Percentiles rank a stretch among this genome's conserved stretches.
These are phyloP conservation scores for Cheilosia vulpina DNA, from an alignment of 2,888 invertebrate genomes.

Conservation along the genomic window DNA sequence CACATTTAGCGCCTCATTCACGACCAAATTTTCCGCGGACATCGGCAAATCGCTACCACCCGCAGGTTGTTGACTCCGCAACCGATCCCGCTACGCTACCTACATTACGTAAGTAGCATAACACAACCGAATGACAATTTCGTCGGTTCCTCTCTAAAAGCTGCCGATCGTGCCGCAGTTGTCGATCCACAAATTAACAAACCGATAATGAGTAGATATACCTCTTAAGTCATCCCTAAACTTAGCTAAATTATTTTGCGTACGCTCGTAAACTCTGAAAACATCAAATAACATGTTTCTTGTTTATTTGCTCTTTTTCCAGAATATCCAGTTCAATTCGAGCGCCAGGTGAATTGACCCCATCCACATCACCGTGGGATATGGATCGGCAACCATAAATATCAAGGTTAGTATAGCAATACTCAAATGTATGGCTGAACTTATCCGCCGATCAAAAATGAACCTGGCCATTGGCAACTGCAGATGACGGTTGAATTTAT, in stretches of 20 bases:
- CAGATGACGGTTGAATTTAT: slow-evolving; percentile 18
- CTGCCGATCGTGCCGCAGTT: background rate
- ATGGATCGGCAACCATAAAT: slow-evolving; percentile 43
- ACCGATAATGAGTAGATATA: background rate
- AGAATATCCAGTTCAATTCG: slow-evolving; percentile 45
- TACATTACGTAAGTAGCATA: too few relatives aligned
- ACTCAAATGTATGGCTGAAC: background rate
- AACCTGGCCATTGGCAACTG: background rate
- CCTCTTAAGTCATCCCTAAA: background rate
- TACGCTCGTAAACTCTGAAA: background rate
- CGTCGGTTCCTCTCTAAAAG: background rate
- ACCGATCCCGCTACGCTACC: too few relatives aligned
- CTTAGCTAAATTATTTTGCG: background rate
- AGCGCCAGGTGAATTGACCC: slow-evolving; percentile 23
- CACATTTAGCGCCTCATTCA: too few relatives aligned
- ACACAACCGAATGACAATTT: too few relatives aligned
- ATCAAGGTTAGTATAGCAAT: slow-evolving; percentile 40
- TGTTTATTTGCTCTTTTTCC: slow-evolving; percentile 26
- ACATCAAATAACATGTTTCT: background rate
- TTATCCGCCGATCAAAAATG: slow-evolving; percentile 12
- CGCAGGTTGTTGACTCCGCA: too few relatives aligned
- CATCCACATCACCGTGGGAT: slow-evolving; percentile 17
- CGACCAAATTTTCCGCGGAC: too few relatives aligned
- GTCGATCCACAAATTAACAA: background rate
- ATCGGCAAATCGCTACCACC: too few relatives aligned